phyloP scores from a whole-genome alignment of 2,797 vertebrate species.

The Oreochromis mossambicus region DNA sequence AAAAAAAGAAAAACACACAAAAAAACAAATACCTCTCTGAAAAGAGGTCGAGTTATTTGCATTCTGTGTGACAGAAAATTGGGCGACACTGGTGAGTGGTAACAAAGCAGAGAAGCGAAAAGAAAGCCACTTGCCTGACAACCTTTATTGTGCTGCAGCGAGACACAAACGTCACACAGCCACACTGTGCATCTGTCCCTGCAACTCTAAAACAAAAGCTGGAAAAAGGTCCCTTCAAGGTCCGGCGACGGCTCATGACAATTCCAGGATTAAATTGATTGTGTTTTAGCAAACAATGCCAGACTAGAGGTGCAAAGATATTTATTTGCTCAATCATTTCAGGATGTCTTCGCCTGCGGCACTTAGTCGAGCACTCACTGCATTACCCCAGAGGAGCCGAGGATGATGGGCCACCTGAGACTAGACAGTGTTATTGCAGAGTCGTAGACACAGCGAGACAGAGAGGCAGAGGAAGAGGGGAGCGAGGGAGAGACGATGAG shows the following conservation, averaged over 20 bases:
- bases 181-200: conserved; percentile 1
- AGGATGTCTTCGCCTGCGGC: conserved; percentile 17
- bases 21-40: conserved; percentile 1
- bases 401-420: conserved; percentile 40
- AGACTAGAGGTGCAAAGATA: conserved; percentile 13
- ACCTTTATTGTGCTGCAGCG: conserved; percentile 42
- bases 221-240: conserved; percentile 35
- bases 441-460: background rate
- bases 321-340: conserved; percentile 45
- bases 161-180: conserved; percentile 35
- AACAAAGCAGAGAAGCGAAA: conserved; percentile 46
- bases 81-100: conserved; percentile 25
- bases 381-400: conserved; percentile 4
- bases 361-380: conserved; percentile 3
- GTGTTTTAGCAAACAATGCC: conserved; percentile 10
- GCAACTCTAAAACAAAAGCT: conserved; percentile 33
- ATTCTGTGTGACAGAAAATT: conserved; percentile 33
- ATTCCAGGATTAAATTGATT: conserved; percentile 13
- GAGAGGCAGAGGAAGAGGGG: background rate
- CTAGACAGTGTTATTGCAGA: conserved; percentile 30
- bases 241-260: conserved; percentile 4
- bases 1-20: background rate
- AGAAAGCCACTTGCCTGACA: conserved; percentile 34
- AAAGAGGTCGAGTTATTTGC: conserved; percentile 39
- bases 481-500: conserved; percentile 20